Base-by-base conservation (phyloP, 2,888 invertebrate species). In the Neoitamus cyanurus region DNA sequence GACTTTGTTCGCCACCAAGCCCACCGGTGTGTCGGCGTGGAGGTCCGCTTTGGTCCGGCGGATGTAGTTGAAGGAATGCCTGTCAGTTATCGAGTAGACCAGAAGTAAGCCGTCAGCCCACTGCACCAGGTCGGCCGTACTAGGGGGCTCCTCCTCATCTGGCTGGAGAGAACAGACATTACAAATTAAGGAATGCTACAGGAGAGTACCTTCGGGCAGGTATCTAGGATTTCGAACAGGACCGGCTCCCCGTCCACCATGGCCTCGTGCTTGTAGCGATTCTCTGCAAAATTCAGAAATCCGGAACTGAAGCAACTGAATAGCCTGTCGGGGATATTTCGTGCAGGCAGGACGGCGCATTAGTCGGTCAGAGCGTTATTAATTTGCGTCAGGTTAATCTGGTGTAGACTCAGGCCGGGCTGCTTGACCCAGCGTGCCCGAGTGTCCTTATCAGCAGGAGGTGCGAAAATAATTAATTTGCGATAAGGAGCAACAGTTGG, bases 21-120 rank as follows among this genome's bases (percentile, higher is more conserved):
- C 94, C 42, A 96, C 93, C 0, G 97, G 97, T 86, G 95, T 94
- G 86, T 96, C 95, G 0, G 94, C 93, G 89, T 93, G 95, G 85
- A 94, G 92, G 88, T 93, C 93, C 89, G 92, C 94, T 89, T 95
- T 95, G 46, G 96, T 94, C 83, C 94, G 93, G 83, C 95, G 94
- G 84, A 97, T 94, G 89, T 95, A 97, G 90, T 95, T 95, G 91
- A 97, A 97, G 31, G 97, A 97, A 86, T 93, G 93, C 77, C 96
- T 92, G 91, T 98, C 97, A 0, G 96, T 97, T 89, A 98, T 97
- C 78, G 98, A 97, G 91, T 97, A 98, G 34, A 98, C 96, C 69
- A 98, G 92, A 83, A 97, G 94, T 85, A 97, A 92, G 0, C 97
- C 97, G 90, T 98, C 98, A 0, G 97, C 97, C 97, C 97, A 98